Evolutionary conservation across 2,797 vertebrate genomes (phyloP), one percentile per base, ranked within the genome.

Genomic region (Streptopelia turtur): DNA sequence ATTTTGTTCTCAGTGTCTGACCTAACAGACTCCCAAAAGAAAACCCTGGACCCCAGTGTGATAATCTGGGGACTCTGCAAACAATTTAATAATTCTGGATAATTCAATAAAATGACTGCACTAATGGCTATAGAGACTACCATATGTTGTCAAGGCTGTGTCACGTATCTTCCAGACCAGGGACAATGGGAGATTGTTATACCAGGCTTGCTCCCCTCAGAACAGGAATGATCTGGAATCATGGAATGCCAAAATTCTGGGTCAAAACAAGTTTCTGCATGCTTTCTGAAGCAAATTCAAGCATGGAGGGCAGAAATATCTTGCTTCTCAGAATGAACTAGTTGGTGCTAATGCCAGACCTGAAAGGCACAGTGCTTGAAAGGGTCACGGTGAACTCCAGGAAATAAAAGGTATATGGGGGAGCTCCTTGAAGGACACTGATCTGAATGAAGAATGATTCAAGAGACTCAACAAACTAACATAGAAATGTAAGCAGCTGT

Each of bases 71-170:
- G 60, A 84, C 27, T n/a, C 64, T 28, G 7, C 45, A 47, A 84
- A 56, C 52, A 91, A 31, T 60, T 85, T 66, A 52, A 20, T 71
- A 61, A 63, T 77, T 88, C 72, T 49, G 72, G 43, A 14, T 59
- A 91, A 86, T 70, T 74, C 45, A 56, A 4, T 71, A 18, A 63
- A 74, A 81, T 71, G 1, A 35, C 61, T 81, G 65, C 69, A 84
- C 31, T 45, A 30, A 20, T 41, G 63, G 41, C 53, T 53, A 47
- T 5, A 72, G 65, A 78, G 53, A 75, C 6, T 45, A 24, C 25
- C 31, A n/a, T 45, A 57, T 37, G 41, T 31, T 87, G 82, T 76
- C 87, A 95, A 80, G 78, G 71, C 75, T 89, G 52, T 86, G 85
- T 53, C 86, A 94, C 3, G 0, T n/a, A 83, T 14, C 65, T 74